These are phyloP conservation scores for Artibeus lituratus DNA, from an alignment of 2,797 vertebrate genomes.

Conservation along the genomic window DNA sequence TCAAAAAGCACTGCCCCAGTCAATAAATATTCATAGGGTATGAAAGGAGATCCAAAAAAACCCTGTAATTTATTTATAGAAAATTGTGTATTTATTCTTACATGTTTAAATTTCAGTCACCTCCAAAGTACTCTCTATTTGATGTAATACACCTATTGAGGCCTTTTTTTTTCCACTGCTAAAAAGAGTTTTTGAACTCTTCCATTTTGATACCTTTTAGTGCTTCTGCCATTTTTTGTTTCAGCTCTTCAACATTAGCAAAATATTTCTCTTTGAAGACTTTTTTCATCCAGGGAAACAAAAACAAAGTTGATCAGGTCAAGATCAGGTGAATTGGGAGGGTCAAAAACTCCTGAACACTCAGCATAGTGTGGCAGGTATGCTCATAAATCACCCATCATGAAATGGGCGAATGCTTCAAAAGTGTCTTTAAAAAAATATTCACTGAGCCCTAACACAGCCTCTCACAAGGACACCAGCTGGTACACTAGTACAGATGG, in stretches of 20 bases:
- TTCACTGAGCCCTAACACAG: not conserved
- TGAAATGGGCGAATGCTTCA: not conserved
- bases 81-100: not conserved
- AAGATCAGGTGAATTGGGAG: not conserved
- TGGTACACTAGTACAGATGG: not conserved
- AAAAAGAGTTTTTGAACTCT: not conserved
- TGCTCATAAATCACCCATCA: not conserved
- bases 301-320: not conserved
- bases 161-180: not conserved
- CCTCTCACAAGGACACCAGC: not conserved
- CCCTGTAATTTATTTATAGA: not conserved
- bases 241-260: not conserved
- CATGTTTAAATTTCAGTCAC: not conserved
- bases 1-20: not conserved
- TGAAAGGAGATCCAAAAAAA: not conserved
- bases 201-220: not conserved
- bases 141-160: not conserved
- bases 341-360: not conserved
- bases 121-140: not conserved
- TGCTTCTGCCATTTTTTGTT: not conserved
- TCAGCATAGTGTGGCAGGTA: not conserved
- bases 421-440: not conserved
- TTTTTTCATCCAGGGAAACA: not conserved
- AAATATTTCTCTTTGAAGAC: not conserved
- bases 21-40: not conserved